A percentile compares a stretch with the other conserved stretches of the same genome.
phyloP scores from a whole-genome alignment of 2,888 invertebrate genomes.

The Agriopis aurantiaria region DNA sequence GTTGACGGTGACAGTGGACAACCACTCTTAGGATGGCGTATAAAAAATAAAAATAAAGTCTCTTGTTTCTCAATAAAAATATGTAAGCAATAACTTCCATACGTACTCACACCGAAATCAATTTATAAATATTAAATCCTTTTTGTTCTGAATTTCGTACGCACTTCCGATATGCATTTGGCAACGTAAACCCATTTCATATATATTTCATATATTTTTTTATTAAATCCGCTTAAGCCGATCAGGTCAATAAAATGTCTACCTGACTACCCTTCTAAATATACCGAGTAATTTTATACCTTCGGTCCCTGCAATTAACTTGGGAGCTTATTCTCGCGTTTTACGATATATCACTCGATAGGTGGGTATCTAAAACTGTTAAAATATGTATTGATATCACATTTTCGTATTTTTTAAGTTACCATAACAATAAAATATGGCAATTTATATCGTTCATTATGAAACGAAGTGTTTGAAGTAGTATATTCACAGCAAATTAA shows the following conservation, averaged over 20 bases:
- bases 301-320: constrained; percentile 18
- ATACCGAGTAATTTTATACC: constrained; percentile 22
- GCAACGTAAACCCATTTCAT: constrained; percentile 8
- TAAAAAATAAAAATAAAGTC: neutral
- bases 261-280: constrained; percentile 19
- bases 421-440: too few relatives aligned
- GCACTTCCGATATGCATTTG: constrained; percentile 1
- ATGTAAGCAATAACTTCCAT: neutral
- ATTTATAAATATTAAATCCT: constrained; percentile 6
- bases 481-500: too few relatives aligned
- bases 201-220: constrained; percentile 10
- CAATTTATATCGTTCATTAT: too few relatives aligned
- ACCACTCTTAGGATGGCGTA: neutral
- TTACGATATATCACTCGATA: neutral
- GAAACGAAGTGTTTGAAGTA: too few relatives aligned
- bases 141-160: neutral
- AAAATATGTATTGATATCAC: neutral
- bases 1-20: too few relatives aligned
- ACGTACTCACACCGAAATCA: neutral
- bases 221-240: constrained; percentile 11
- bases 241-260: constrained; percentile 23
- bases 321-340: neutral
- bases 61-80: neutral
- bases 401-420: too few relatives aligned
- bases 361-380: neutral